A percentile compares a stretch with the other conserved stretches of the same genome.
These are phyloP conservation scores for Chionomys nivalis DNA, from an alignment of 2,113 vertebrate genomes.

Conservation along the genomic window DNA sequence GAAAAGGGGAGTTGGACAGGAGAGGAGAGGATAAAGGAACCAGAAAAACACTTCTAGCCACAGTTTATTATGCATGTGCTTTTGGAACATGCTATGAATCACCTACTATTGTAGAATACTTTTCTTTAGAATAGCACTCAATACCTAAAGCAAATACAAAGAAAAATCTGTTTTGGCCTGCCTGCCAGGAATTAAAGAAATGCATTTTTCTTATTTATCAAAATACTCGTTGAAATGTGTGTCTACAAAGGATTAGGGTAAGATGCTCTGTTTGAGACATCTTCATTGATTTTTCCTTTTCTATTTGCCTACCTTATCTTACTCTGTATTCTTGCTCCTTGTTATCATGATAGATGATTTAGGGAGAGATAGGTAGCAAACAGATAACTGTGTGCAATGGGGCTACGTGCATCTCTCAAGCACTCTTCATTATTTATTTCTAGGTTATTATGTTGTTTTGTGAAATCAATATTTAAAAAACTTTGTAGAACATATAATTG, in stretches of 20 bases:
- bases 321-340: background rate
- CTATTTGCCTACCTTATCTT: background rate
- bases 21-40: background rate
- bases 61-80: background rate
- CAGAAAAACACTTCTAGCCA: background rate
- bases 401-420: slow-evolving; percentile 3
- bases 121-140: background rate
- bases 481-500: background rate
- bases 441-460: background rate
- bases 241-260: background rate
- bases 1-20: too few species aligned
- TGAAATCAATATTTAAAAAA: background rate
- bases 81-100: background rate
- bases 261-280: background rate
- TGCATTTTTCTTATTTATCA: background rate
- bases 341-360: background rate
- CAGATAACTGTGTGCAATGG: background rate
- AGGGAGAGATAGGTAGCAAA: background rate
- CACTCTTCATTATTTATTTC: slow-evolving; percentile 21
- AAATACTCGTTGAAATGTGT: background rate
- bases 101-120: background rate
- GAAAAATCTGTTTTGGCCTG: background rate
- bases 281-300: slow-evolving; percentile 31
- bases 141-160: background rate
- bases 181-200: background rate